These are phyloP conservation scores for Triplophysa rosa DNA, from an alignment of 2,113 vertebrate species.

Conservation along the genomic window DNA sequence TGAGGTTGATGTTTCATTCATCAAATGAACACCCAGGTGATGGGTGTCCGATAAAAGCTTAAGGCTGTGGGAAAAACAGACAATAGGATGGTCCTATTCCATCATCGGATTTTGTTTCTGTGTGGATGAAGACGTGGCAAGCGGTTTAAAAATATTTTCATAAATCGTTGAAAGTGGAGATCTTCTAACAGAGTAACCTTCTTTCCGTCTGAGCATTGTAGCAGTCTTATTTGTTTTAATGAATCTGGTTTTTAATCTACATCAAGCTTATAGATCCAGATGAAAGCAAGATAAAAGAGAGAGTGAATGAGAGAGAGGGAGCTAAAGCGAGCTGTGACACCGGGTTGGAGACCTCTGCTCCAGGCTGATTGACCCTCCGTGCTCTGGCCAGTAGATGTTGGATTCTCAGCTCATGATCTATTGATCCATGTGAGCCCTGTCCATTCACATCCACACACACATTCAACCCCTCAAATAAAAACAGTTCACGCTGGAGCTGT, in stretches of 20 bases:
- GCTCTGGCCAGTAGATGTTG: constrained; percentile 37
- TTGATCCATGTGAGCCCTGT: constrained; percentile 49
- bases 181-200: too few species aligned
- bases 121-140: too few species aligned
- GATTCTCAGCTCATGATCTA: constrained; percentile 32
- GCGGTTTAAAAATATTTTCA: too few species aligned
- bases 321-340: constrained; percentile 4
- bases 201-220: too few species aligned
- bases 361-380: constrained; percentile 38
- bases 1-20: constrained; percentile 30
- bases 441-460: constrained; percentile 36
- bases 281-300: constrained; percentile 1
- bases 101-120: too few species aligned
- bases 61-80: constrained; percentile 26
- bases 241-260: constrained; percentile 13
- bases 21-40: constrained; percentile 39
- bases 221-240: neutral
- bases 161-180: too few species aligned
- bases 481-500: constrained; percentile 21
- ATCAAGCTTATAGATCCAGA: constrained; percentile 5
- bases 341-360: constrained; percentile 28
- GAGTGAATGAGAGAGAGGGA: neutral
- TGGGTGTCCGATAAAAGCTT: constrained; percentile 43
- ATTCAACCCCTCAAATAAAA: constrained; percentile 21
- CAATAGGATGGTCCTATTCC: neutral